Evolutionary conservation across 2,113 vertebrate species (phyloP).

Genomic region (Scomber colias): DNA sequence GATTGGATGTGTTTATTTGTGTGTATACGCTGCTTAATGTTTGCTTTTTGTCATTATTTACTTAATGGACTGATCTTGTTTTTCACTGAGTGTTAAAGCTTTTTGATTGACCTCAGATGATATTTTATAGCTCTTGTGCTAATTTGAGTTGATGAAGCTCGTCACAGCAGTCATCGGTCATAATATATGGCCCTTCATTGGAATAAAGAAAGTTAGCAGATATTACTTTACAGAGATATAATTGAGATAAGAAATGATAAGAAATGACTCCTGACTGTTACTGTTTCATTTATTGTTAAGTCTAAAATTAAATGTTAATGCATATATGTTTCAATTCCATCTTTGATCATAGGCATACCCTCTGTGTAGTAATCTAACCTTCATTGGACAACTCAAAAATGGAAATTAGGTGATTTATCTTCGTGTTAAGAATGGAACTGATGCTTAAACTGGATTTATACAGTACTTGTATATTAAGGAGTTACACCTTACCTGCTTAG

Average conservation of each 20-base stretch:
- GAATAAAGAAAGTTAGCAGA: background rate
- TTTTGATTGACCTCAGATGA: constrained; percentile 29
- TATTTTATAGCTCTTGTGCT: constrained; percentile 22
- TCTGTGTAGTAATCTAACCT: no score
- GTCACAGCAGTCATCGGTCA: constrained; percentile 36
- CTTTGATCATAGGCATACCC: no score
- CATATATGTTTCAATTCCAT: no score
- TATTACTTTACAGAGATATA: background rate
- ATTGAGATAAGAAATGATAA: no score
- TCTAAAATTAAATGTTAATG: no score
- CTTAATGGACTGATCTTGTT: constrained; percentile 49
- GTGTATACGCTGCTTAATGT: constrained; percentile 44
- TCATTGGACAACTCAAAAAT: no score
- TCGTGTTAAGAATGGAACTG: no score
- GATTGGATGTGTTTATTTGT: constrained; percentile 26
- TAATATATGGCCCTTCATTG: constrained; percentile 10
- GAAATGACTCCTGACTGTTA: background rate
- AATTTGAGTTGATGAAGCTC: constrained; percentile 28
- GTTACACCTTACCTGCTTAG: no score
- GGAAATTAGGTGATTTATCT: no score
- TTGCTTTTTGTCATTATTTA: constrained; percentile 66
- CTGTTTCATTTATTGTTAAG: background rate
- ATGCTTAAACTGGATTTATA: no score
- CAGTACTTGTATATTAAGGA: no score
- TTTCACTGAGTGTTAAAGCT: constrained; percentile 24